phyloP scores from a whole-genome alignment of 1,140 invertebrate species.

The Polyergus mexicanus region DNA sequence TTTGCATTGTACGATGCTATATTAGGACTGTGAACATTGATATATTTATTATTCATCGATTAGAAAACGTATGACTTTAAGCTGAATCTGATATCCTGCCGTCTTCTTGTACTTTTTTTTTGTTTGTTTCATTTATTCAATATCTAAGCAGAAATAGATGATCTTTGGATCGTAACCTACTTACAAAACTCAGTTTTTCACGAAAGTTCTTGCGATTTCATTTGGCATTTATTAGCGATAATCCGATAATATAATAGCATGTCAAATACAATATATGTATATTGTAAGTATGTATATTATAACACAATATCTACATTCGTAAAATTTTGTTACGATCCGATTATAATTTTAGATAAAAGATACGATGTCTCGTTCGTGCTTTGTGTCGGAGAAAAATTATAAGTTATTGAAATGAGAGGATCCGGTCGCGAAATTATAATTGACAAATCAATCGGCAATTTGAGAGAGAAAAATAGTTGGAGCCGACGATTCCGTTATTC shows the following conservation, averaged over 20 bases:
- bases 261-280: background rate
- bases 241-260: background rate
- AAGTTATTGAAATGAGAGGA: background rate
- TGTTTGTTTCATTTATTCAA: slow-evolving; percentile 48
- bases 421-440: background rate
- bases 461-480: background rate
- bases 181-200: background rate
- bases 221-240: background rate
- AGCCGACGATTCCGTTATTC: slow-evolving; percentile 14
- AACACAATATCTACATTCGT: background rate
- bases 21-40: slow-evolving; percentile 21
- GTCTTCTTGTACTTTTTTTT: background rate
- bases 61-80: background rate
- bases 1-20: slow-evolving; percentile 9
- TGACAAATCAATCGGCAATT: background rate
- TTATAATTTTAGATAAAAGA: slow-evolving; percentile 1
- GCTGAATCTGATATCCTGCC: slow-evolving; percentile 9
- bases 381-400: background rate
- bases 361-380: background rate
- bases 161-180: slow-evolving; percentile 22
- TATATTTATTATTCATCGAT: slow-evolving; percentile 61
- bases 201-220: background rate
- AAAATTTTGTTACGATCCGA: background rate
- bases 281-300: background rate
- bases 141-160: slow-evolving; percentile 39